Conservation (phyloP, 2,797 vertebrate genomes). For the Petrocephalus schoutedeni region DNA sequence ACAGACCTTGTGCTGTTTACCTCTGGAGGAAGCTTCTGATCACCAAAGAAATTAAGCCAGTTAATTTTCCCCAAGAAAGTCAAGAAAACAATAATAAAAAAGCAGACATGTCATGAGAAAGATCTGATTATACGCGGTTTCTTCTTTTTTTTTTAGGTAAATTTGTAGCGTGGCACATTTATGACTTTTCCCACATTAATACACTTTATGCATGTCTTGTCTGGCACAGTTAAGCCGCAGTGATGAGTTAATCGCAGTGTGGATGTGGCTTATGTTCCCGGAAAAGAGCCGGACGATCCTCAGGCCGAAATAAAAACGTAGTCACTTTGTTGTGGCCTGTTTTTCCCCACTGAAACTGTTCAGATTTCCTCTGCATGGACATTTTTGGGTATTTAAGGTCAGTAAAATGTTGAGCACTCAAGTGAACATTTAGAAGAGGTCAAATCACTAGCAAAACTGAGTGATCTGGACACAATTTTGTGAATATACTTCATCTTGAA, state of each 20-base stretch:
- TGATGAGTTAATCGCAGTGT: slow-evolving; percentile 11
- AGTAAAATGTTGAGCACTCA: not conserved
- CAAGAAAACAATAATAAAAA: not conserved
- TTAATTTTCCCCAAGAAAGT: not conserved
- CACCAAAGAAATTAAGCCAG: not conserved
- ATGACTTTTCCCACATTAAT: not conserved
- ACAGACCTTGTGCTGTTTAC: too few species aligned
- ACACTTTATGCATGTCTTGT: not conserved
- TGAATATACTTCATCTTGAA: not conserved
- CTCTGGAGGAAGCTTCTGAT: not conserved
- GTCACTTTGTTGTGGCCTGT: slow-evolving; percentile 7
- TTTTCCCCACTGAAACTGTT: not conserved
- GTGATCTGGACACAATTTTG: not conserved
- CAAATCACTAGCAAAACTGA: not conserved
- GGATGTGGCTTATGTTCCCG: slow-evolving; percentile 14
- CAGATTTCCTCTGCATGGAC: not conserved
- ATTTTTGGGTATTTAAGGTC: not conserved
- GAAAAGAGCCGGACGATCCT: slow-evolving; percentile 10
- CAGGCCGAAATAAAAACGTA: slow-evolving; percentile 4
- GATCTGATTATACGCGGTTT: not conserved
- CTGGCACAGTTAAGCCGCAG: not conserved
- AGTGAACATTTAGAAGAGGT: not conserved
- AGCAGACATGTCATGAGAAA: not conserved
- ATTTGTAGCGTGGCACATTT: not conserved
- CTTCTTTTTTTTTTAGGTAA: not conserved